These are phyloP conservation scores for Chloroclysta siterata DNA, from an alignment of 2,888 invertebrate genomes.

Conservation along the genomic window DNA sequence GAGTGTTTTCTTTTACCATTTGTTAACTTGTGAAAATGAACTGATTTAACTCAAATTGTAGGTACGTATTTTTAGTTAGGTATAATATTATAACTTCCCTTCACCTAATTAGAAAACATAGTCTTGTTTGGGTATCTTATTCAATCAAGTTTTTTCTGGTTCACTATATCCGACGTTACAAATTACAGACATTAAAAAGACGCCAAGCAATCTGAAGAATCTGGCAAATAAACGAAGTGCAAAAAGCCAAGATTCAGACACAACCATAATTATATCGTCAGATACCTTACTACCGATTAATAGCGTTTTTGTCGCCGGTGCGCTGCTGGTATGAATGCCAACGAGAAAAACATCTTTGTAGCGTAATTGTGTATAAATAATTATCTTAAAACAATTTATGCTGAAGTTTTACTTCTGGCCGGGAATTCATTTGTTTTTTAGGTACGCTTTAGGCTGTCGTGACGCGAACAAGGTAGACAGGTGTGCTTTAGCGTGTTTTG, in stretches of 20 bases:
- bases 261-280: constrained; percentile 34
- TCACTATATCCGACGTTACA: constrained; percentile 2
- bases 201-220: constrained; percentile 22
- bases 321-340: constrained; percentile 28
- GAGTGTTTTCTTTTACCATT: too few relatives aligned
- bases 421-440: constrained; percentile 10
- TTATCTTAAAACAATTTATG: constrained; percentile 23
- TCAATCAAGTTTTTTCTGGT: constrained; percentile 10
- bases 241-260: constrained; percentile 24
- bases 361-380: constrained; percentile 33
- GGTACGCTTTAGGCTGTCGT: constrained; percentile 14
- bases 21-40: too few relatives aligned
- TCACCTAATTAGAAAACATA: neutral
- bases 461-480: constrained; percentile 12
- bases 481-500: constrained; percentile 8
- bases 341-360: constrained; percentile 26
- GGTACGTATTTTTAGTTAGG: too few relatives aligned
- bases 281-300: constrained; percentile 34
- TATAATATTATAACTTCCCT: too few relatives aligned
- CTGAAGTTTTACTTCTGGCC: constrained; percentile 10
- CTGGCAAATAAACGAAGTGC: constrained; percentile 19
- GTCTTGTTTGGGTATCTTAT: neutral
- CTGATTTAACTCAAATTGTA: too few relatives aligned
- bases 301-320: constrained; percentile 35
- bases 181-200: constrained; percentile 13